Evolutionary conservation across 2,113 vertebrate genomes (phyloP), one percentile per base, ranked within the genome.

Genomic region (Anseranas semipalmata): DNA sequence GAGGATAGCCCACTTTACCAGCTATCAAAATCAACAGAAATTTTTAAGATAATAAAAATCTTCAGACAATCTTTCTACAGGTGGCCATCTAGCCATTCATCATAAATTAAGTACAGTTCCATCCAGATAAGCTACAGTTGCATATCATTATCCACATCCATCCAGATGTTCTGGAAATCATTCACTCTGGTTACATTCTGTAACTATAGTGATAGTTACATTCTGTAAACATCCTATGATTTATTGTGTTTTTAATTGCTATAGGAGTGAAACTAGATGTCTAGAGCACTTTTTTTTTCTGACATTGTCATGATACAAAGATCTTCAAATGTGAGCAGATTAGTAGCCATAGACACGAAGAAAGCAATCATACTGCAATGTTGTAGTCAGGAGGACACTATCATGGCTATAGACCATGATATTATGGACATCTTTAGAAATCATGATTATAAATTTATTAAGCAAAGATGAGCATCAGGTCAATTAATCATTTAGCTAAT

Each of bases 101-200:
- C 48, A 35, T 52, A 81, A 78, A 65, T 75, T 30, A 67, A 74
- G 74, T 21, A 12, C 43, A 63, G 41, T 60, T 71, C n/a, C 67
- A 66, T 55, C 10, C 70, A 91, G 80, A 76, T 55, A 41, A 46
- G 60, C 74, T 63, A 33, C 62, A 85, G 78, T 86, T 94, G 70
- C 67, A 48, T 45, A 21, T 75, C 20, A 12, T 68, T 85, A 80
- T 66, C 68, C 50, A 15, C 6, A 7, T 65, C 58, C 72, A 73
- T 74, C 55, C 95, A 96, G 95, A 96, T 94, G 92, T 92, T 74
- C 88, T 96, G 95, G 72, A 94, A 96, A 81, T 63, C 59, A 46
- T 68, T 90, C 60, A n/a, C 75, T 73, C 66, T 6, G 68, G 70
- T 79, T 78, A 75, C 67, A 59, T 48, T 76, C 53, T 28, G 75